These are phyloP conservation scores for Eudasyphora cyanicolor DNA, from an alignment of 2,888 invertebrate genomes.

Conservation along the genomic window DNA sequence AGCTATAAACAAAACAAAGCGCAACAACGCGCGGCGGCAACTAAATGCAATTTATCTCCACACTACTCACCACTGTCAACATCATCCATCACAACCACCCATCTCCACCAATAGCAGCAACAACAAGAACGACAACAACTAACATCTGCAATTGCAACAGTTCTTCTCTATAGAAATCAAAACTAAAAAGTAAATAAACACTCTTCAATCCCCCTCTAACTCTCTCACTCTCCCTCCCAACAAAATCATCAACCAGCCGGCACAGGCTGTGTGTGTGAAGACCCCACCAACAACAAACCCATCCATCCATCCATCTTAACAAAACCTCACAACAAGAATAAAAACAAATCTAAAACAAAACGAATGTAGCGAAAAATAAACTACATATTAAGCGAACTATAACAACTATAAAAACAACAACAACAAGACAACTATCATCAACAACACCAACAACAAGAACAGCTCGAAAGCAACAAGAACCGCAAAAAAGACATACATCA, in stretches of 20 bases:
- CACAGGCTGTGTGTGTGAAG: no score
- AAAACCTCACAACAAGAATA: background rate
- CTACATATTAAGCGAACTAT: slow-evolving; percentile 29
- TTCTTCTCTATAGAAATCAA: background rate
- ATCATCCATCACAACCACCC: background rate
- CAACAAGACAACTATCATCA: slow-evolving; percentile 37
- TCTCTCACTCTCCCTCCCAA: background rate
- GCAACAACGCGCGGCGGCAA: background rate
- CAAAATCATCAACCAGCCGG: background rate
- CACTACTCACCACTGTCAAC: background rate
- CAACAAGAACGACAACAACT: slow-evolving; percentile 30
- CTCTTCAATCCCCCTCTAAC: background rate
- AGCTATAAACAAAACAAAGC: background rate
- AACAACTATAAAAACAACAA: slow-evolving; percentile 14
- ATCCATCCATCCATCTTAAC: background rate
- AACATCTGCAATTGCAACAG: slow-evolving; percentile 19
- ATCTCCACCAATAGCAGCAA: background rate
- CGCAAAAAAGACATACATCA: slow-evolving; percentile 30
- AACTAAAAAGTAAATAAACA: background rate
- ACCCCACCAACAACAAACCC: no score
- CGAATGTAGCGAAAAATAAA: slow-evolving; percentile 35
- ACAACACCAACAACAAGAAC: slow-evolving; percentile 29
- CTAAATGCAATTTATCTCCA: slow-evolving; percentile 9
- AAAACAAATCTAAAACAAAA: slow-evolving; percentile 4
- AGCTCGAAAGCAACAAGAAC: slow-evolving; percentile 17